Base-by-base conservation (phyloP, 1,140 invertebrate species). In the Mylabris phalerata region DNA sequence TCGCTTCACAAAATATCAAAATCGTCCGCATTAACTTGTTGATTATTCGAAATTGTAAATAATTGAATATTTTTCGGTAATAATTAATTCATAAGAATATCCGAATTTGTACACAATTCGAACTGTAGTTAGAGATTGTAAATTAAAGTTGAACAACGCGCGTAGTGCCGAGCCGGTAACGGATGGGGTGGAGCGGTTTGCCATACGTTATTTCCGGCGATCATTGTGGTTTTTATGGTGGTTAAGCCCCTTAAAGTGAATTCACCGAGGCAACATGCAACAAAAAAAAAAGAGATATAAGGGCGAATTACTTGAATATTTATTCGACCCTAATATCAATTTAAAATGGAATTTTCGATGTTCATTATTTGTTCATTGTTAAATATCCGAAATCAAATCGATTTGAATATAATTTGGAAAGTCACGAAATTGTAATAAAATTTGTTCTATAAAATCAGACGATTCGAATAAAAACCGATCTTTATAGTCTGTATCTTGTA, bases 181-280 rank as follows among this genome's bases (percentile, higher is more conserved):
- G 26, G 55, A 48, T 44, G 26, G 48, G 60, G 55, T 32, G 55
- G 50, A 49, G 50, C 50, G 11, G 32, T 32, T 45, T 32, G 49
- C 60, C 49, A 61, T 61, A 61, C 46, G 60, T 57, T 57, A 61
- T 61, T 61, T 57, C 38, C 49, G 44, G 55, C 60, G 55, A 61
- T 61, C 57, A 61, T 57, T 61, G 55, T 61, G 60, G 60, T 61
- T 61, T 61, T 61, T 61, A 57, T 50, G 50, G 54, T 61, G 59
- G 54, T 61, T 56, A 61, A 61, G 43, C 51, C 54, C 54, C 46
- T 54, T 61, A 50, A 40, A 56, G 48, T 47, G 40, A 52, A 57
- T 57, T 61, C 48, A 45, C 32, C 4, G 1, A 32, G 7, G 4
- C 32, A 32, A 32, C 32, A 32, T 32, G 32, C 19, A 32, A 32